Conservation (phyloP, 2,888 invertebrate species). For the Tricholauxania praeusta region DNA sequence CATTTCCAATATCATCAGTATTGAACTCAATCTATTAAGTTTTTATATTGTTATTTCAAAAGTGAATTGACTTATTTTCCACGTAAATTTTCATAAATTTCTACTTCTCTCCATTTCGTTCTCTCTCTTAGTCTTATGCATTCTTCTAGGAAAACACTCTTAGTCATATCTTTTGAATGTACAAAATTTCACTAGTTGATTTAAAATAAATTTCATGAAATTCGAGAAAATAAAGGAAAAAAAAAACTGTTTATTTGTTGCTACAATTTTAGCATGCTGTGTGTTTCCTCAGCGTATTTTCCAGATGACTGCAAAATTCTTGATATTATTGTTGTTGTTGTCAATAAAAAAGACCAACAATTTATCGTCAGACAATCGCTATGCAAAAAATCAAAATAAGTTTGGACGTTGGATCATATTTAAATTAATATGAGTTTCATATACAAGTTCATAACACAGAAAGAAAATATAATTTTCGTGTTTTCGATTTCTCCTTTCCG, state of each 20-base stretch:
- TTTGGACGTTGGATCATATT: not conserved
- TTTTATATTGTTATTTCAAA: too few species aligned
- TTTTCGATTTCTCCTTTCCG: too few species aligned
- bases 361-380: too few species aligned
- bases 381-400: not conserved
- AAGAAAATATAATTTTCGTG: too few species aligned
- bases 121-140: not conserved
- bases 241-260: too few species aligned
- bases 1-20: too few species aligned
- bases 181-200: too few species aligned
- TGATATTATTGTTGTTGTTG: conserved; percentile 9
- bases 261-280: conserved; percentile 28
- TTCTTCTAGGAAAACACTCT: conserved; percentile 57
- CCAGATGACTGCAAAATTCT: conserved; percentile 31
- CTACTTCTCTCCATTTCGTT: not conserved
- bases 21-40: too few species aligned
- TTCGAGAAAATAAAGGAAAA: too few species aligned
- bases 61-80: not conserved
- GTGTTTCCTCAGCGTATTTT: conserved; percentile 31
- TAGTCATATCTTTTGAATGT: conserved; percentile 52
- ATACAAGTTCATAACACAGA: too few species aligned
- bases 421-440: not conserved
- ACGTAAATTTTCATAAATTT: conserved; percentile 16
- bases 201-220: too few species aligned
- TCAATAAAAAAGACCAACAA: conserved; percentile 1